Evolutionary conservation across 2,888 invertebrate species (phyloP).

Genomic region (Drosophila longiperda): DNA sequence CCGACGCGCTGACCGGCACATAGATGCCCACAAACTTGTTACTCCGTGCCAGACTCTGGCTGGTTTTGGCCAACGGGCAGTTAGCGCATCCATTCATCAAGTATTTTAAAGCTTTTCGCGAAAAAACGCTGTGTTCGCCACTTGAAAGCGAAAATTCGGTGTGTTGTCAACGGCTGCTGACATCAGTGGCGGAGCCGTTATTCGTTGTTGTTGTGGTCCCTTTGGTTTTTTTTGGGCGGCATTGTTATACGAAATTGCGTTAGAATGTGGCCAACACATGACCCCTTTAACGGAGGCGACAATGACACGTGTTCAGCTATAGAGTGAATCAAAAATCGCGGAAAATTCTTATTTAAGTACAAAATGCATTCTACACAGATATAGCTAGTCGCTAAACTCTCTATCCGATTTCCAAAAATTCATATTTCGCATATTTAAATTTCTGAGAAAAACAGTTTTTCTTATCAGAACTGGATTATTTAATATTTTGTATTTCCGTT

Average conservation of each 20-base stretch:
- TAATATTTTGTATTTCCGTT: neutral
- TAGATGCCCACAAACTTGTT: slow-evolving; percentile 73
- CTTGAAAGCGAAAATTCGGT: slow-evolving; percentile 59
- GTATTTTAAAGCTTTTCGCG: slow-evolving; percentile 76
- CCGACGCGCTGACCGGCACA: slow-evolving; percentile 47
- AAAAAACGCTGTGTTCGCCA: slow-evolving; percentile 66
- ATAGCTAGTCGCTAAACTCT: neutral
- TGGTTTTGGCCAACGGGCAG: slow-evolving; percentile 48
- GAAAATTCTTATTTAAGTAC: slow-evolving; percentile 36
- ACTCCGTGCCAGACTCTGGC: slow-evolving; percentile 25
- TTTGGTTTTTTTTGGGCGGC: slow-evolving; percentile 26
- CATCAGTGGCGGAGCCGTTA: slow-evolving; percentile 9
- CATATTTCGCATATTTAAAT: neutral
- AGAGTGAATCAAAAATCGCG: slow-evolving; percentile 49
- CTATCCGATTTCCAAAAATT: neutral
- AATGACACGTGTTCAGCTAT: slow-evolving; percentile 47
- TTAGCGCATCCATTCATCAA: slow-evolving; percentile 72
- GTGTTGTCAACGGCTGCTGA: slow-evolving; percentile 54
- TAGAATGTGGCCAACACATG: slow-evolving; percentile 77
- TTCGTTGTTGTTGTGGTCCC: slow-evolving; percentile 18
- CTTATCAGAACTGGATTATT: neutral
- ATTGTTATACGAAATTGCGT: slow-evolving; percentile 46
- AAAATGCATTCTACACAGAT: neutral
- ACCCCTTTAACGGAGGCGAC: slow-evolving; percentile 49
- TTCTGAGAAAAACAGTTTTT: neutral